These are phyloP conservation scores for Drosophila nasuta DNA, from an alignment of 1,140 invertebrate species.

Conservation along the genomic window DNA sequence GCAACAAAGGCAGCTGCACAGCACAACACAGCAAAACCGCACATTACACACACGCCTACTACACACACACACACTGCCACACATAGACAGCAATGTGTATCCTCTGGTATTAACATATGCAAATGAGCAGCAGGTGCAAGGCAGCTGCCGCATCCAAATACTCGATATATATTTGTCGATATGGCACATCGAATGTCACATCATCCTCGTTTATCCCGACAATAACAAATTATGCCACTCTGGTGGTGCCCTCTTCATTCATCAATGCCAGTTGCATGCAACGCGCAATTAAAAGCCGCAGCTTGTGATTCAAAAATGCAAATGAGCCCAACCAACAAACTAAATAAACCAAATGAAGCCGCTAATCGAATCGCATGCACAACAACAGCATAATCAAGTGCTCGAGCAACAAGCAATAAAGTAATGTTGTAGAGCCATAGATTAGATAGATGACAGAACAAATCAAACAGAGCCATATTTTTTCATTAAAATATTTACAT, in stretches of 20 bases:
- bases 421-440: no score
- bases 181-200: constrained; percentile 25
- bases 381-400: no score
- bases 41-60: constrained; percentile 8
- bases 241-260: neutral
- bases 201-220: neutral
- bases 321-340: neutral
- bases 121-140: constrained; percentile 37
- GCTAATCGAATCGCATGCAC: neutral
- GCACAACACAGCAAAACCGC: constrained; percentile 6
- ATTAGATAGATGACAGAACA: no score
- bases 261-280: constrained; percentile 42
- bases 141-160: neutral
- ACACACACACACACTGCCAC: constrained; percentile 6
- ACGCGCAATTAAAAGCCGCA: constrained; percentile 1
- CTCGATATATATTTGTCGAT: constrained; percentile 24
- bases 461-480: no score
- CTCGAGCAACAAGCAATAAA: no score
- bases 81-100: neutral
- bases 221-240: neutral
- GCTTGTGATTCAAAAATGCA: neutral
- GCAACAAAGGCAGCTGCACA: constrained; percentile 24
- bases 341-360: constrained; percentile 1
- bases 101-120: constrained; percentile 37
- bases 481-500: no score